Evolutionary conservation across 2,797 vertebrate genomes (phyloP).

Genomic region (Artibeus jamaicensis): DNA sequence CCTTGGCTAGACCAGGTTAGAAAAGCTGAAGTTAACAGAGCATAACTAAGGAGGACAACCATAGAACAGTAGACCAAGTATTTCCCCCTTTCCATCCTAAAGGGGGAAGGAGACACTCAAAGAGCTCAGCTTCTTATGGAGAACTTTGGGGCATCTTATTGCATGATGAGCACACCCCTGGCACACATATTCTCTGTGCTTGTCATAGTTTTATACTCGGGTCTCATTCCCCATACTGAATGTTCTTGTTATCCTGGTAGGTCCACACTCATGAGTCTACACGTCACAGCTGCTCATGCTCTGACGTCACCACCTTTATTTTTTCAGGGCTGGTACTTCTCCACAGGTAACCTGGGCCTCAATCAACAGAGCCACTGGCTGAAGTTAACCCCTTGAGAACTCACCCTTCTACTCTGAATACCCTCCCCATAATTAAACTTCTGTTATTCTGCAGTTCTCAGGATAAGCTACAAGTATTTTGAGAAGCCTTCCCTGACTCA

Average conservation of each 20-base stretch:
- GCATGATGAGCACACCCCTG: background rate
- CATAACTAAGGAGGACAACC: background rate
- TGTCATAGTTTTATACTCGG: background rate
- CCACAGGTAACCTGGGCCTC: background rate
- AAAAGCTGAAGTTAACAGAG: background rate
- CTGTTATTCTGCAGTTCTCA: background rate
- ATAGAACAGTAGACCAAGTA: background rate
- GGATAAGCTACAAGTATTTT: background rate
- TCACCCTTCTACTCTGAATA: background rate
- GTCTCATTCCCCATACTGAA: background rate
- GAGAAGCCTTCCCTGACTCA: background rate
- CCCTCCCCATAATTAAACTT: background rate
- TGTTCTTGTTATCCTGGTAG: background rate
- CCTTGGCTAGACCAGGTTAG: background rate
- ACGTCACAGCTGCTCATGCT: background rate
- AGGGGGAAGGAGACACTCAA: background rate
- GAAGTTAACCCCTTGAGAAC: background rate
- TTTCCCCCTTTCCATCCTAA: background rate
- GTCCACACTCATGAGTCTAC: background rate
- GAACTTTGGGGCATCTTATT: background rate
- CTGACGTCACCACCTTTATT: background rate
- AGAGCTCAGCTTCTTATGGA: background rate
- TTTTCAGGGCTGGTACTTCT: background rate
- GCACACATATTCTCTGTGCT: background rate
- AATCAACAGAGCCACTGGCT: background rate